Conservation (phyloP, 2,797 vertebrate species). For the Syngnathus rostellatus region DNA sequence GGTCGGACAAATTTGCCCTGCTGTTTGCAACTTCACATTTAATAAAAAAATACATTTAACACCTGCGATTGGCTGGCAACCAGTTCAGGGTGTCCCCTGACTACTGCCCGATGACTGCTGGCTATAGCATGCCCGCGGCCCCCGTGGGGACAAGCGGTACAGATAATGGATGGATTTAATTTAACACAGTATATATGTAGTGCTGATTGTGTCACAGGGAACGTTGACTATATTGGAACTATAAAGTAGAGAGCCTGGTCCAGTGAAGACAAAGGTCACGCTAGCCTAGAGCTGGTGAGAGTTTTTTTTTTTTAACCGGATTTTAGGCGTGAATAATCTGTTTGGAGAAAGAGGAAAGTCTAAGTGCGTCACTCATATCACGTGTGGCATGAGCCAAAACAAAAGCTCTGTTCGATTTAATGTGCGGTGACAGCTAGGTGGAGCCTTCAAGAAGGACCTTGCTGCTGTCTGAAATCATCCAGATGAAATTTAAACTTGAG, state of each 20-base stretch:
- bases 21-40: too few relatives aligned
- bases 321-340: slow-evolving; percentile 45
- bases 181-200: not conserved
- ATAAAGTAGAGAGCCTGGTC: slow-evolving; percentile 13
- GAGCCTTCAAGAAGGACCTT: slow-evolving; percentile 29
- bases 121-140: too few relatives aligned
- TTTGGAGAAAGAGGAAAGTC: slow-evolving; percentile 21
- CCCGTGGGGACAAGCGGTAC: too few relatives aligned
- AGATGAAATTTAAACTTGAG: slow-evolving; percentile 30
- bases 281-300: slow-evolving; percentile 36
- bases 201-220: not conserved
- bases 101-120: too few relatives aligned
- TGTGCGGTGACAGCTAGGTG: slow-evolving; percentile 43
- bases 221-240: slow-evolving; percentile 44
- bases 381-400: slow-evolving; percentile 48
- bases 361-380: slow-evolving; percentile 50
- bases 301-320: slow-evolving; percentile 27
- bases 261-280: slow-evolving; percentile 30
- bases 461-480: slow-evolving; percentile 41
- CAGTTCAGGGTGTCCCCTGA: too few relatives aligned
- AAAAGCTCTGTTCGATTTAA: slow-evolving; percentile 37
- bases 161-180: not conserved
- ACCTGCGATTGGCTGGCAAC: too few relatives aligned
- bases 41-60: too few relatives aligned
- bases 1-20: too few relatives aligned